phyloP scores from a whole-genome alignment of 2,113 vertebrate species.

The Cynopterus brachyotis region DNA sequence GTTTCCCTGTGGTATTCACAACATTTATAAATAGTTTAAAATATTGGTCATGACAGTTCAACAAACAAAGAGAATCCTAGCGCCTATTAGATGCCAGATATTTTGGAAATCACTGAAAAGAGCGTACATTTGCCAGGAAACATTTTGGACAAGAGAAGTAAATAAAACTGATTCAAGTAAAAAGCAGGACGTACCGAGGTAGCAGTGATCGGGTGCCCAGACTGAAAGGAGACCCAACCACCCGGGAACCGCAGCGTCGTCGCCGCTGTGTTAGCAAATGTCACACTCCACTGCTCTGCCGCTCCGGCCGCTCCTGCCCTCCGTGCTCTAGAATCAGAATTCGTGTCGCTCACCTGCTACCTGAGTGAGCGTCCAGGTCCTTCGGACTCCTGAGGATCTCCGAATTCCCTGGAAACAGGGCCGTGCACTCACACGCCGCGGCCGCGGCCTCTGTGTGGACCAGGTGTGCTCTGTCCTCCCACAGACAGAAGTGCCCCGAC shows the following conservation, averaged over 20 bases:
- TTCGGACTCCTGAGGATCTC: not conserved
- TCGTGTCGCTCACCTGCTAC: not conserved
- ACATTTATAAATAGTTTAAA: not conserved
- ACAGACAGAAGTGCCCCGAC: fast-evolving
- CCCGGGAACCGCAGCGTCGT: not conserved
- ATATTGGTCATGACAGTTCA: no score
- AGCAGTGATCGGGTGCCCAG: not conserved
- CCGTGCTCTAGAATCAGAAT: not conserved
- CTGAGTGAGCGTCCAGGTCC: fast-evolving
- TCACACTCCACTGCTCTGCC: fast-evolving
- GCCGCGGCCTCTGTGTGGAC: fast-evolving
- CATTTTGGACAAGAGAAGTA: not conserved
- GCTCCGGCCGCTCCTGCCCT: fast-evolving
- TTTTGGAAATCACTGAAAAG: not conserved
- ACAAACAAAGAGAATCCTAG: not conserved
- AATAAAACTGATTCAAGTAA: not conserved
- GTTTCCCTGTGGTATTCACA: not conserved
- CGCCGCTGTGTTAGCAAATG: fast-evolving
- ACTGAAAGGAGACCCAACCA: not conserved
- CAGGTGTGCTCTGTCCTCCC: not conserved
- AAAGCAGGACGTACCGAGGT: not conserved
- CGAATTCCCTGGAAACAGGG: not conserved
- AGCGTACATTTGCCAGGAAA: not conserved
- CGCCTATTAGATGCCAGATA: not conserved
- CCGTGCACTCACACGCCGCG: fast-evolving